Conservation (phyloP, 2,888 invertebrate genomes). For the Orthonychiurus folsomi region DNA sequence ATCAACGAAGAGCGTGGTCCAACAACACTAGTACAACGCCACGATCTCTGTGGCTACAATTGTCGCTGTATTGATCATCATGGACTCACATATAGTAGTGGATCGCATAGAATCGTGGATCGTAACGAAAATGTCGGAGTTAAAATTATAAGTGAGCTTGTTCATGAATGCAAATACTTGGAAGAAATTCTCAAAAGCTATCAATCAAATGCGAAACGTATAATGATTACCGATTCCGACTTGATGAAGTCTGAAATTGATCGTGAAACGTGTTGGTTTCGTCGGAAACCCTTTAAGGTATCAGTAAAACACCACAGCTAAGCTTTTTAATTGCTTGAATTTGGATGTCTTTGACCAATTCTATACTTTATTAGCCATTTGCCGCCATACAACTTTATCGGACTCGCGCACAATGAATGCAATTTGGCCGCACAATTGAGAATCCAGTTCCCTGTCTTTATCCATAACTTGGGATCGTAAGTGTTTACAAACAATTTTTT, state of each 20-base stretch:
- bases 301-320: neutral
- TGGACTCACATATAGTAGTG: neutral
- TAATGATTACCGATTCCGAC: neutral
- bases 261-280: neutral
- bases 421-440: constrained; percentile 1
- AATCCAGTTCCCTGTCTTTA: constrained; percentile 6
- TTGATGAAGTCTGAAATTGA: neutral
- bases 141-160: neutral
- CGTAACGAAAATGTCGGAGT: neutral
- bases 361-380: too few species aligned
- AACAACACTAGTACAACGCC: neutral
- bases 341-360: too few species aligned
- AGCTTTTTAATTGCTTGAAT: too few species aligned
- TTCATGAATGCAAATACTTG: neutral
- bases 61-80: neutral
- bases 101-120: neutral
- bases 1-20: neutral
- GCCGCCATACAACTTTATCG: constrained; percentile 8
- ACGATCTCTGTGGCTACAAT: neutral
- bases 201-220: neutral
- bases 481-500: too few species aligned
- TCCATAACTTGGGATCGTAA: constrained; percentile 6
- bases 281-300: neutral
- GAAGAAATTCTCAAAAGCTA: neutral
- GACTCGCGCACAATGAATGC: constrained; percentile 3